Evolutionary conservation across 30 jellyfish, hydroid and myxozoan genomes (phyloP), one percentile per base, ranked within the genome.

Genomic region (Aurelia aurita): DNA sequence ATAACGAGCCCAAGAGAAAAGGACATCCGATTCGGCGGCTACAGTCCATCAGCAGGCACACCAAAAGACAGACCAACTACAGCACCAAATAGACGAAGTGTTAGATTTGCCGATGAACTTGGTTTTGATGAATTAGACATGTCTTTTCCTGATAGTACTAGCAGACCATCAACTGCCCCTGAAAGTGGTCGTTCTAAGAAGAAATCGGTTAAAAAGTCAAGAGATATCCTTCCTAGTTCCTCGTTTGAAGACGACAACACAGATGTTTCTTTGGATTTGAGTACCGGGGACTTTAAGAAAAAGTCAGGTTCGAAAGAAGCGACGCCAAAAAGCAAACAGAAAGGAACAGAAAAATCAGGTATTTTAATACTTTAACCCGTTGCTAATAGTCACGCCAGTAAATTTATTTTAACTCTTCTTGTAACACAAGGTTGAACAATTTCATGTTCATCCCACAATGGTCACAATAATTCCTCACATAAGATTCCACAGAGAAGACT

Each of bases 91-190:
- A 73, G 44, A 47, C 75, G 98, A 59, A 86, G 97, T 72, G 98
- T 92, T 39, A 91, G 98, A 39, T 92, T 92, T 76, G 98, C 98
- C 15, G 95, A 87, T 43, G 98, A 92, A 46, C 95, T 92, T 2
- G 98, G 98, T 22, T 75, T 90, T 25, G 97, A 83, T 46, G 85
- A 86, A n/a, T 65, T 85, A 31, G 98, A 87, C 67, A 23, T 69
- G 19, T 73, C 88, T 14, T 64, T 80, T 77, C 45, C 93, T 44
- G 88, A 88, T 8, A 84, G 95, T 19, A 67, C 84, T 47, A 84
- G 95, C 27, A 67, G 88, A 58, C 87, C 98, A 49, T 69, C 90
- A 3, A 46, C 98, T 28, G 87, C 86, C 11, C 89, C 89, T 26
- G 86, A 58, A 44, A 80, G 85, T 45, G 90, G 89, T 49, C 91